A percentile compares a stretch with the other conserved stretches of the same genome.
Conservation (phyloP, 2,113 vertebrate genomes). For the Anolis sagrei region DNA sequence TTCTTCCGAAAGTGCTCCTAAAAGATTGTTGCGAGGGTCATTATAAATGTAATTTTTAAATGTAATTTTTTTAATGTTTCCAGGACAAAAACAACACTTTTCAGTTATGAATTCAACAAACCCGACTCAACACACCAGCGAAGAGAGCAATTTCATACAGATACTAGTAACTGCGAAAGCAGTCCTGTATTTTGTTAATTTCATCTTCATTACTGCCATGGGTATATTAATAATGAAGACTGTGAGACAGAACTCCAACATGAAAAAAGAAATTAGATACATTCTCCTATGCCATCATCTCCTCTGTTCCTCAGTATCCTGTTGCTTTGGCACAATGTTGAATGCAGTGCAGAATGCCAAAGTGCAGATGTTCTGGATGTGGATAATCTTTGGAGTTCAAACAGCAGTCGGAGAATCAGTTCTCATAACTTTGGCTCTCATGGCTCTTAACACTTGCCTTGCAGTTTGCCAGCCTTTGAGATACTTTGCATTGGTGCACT, state of each 20-base stretch:
- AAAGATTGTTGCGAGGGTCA: too few relatives aligned
- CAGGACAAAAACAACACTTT: constrained; percentile 36
- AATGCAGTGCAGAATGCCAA: constrained; percentile 47
- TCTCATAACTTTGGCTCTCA: constrained; percentile 69
- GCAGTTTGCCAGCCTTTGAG: constrained; percentile 65
- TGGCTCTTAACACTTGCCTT: constrained; percentile 66
- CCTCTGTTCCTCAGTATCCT: constrained; percentile 65
- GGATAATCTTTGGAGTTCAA: constrained; percentile 70
- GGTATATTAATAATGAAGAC: constrained; percentile 53
- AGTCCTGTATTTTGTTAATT: constrained; percentile 59
- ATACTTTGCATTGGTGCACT: constrained; percentile 23
- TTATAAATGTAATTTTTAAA: constrained; percentile 6
- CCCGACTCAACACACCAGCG: constrained; percentile 46
- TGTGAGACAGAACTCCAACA: constrained; percentile 46
- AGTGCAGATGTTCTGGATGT: constrained; percentile 46
- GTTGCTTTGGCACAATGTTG: constrained; percentile 53
- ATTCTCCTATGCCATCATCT: constrained; percentile 70
- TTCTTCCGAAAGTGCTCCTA: too few relatives aligned
- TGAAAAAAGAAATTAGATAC: constrained; percentile 57
- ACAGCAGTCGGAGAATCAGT: constrained; percentile 65
- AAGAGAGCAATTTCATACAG: constrained; percentile 39
- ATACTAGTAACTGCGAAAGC: constrained; percentile 57
- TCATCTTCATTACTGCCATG: constrained; percentile 58
- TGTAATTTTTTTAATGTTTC: not conserved
- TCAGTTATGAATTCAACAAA: constrained; percentile 58